Evolutionary conservation across 2,113 vertebrate genomes (phyloP).

Genomic region (Ranitomeya imitator): DNA sequence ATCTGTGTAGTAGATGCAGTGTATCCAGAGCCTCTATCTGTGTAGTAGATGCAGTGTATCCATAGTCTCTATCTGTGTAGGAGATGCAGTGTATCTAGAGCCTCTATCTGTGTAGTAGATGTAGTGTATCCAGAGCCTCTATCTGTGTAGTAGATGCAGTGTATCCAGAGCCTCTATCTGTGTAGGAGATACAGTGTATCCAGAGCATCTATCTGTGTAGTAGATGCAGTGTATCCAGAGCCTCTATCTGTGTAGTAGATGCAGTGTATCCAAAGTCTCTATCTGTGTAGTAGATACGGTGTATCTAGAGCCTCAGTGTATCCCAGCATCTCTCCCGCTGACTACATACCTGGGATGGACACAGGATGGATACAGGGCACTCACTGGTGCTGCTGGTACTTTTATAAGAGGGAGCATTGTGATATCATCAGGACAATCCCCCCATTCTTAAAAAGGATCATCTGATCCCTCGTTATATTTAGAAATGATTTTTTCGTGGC

Average conservation of each 20-base stretch:
- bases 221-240: background rate
- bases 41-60: no score
- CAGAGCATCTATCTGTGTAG: no score
- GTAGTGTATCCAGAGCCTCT: no score
- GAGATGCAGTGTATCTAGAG: no score
- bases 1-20: no score
- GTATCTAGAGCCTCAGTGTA: background rate
- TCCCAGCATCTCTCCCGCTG: background rate
- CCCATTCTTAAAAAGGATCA: slow-evolving; percentile 74
- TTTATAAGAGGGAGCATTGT: slow-evolving; percentile 70
- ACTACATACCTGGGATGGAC: slow-evolving; percentile 70
- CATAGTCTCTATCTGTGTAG: no score
- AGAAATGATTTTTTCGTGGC: slow-evolving; percentile 77
- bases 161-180: no score
- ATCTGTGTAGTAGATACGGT: background rate
- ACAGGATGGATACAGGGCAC: slow-evolving; percentile 65
- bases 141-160: no score
- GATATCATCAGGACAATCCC: slow-evolving; percentile 74
- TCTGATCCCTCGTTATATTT: slow-evolving; percentile 82
- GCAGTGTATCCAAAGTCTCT: background rate
- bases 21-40: no score
- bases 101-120: no score
- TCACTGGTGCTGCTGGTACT: slow-evolving; percentile 59
- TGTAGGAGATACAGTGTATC: no score
- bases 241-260: background rate